Base-by-base conservation (phyloP, 2,113 vertebrate genomes). In the Triplophysa rosa region DNA sequence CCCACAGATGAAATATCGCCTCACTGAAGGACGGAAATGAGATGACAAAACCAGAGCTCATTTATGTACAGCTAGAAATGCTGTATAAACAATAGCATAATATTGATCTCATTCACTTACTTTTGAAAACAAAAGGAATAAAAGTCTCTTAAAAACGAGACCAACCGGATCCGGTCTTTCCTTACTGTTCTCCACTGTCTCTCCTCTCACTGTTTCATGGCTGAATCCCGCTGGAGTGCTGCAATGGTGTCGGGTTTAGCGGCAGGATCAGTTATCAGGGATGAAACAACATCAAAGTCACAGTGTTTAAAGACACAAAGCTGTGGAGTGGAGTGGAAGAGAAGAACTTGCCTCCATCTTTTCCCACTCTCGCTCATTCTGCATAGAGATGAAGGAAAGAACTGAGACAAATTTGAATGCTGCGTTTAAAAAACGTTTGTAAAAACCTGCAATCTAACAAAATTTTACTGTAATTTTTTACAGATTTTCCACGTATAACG, bases 241-340 rank as follows among this genome's bases (percentile, higher is more conserved):
- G 24, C 24, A 49, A 6, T 76, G 62, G 73, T 76, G 73, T 76
- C 61, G 4, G 47, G 73, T 76, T 76, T 29, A 75, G 61, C 7
- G 19, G 24, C 16, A 1, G 73, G 65, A 65, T 76, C 62, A 8
- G 40, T 76, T 76, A 21, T 65, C 73, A 75, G 72, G 21, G 72
- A 63, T 49, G 72, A 23, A 63, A 29, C 52, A 14, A 75, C 72
- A 75, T 75, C 72, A 75, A 75, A 75, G 72, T 40, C 59, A 8
- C 33, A 1, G 23, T 63, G 72, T 75, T 63, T 62, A 49, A 64
- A 65, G 73, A 76, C 72, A 40, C 71, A 65, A 45, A 52, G 11
- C 45, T 76, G 73, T 24, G 52, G 42, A 33, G 21, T 26, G 33
- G 40, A 63, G 24, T 52, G 23, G 26, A 65, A 65, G 49, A 49